Percentiles rank a stretch among this genome's conserved stretches.
Conservation (phyloP, 30 jellyfish, hydroid and myxozoan genomes). For the Morbakka virulenta region DNA sequence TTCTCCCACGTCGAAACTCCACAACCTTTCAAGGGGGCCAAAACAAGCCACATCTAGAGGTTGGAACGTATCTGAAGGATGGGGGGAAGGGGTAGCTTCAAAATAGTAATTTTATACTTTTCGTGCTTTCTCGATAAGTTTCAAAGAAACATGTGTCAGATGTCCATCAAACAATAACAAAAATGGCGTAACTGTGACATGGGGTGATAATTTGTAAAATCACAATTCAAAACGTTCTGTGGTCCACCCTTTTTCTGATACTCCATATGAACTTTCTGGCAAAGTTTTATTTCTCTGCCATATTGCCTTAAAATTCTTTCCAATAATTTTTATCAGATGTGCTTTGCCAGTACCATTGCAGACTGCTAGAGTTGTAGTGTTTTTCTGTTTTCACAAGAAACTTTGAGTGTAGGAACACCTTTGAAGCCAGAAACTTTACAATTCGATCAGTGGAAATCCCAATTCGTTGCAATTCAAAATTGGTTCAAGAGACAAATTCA, state of each 20-base stretch:
- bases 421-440: too few relatives aligned
- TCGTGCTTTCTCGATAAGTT: constrained; percentile 25
- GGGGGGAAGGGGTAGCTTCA: constrained; percentile 58
- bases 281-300: constrained; percentile 14
- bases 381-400: constrained; percentile 28
- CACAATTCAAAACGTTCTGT: too few relatives aligned
- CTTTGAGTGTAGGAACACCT: constrained; percentile 8
- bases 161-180: constrained; percentile 37
- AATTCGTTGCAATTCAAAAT: too few relatives aligned
- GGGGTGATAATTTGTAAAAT: too few relatives aligned
- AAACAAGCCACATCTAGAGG: constrained; percentile 31
- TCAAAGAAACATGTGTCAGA: constrained; percentile 39
- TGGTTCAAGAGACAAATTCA: too few relatives aligned
- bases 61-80: constrained; percentile 19
- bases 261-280: constrained; percentile 37
- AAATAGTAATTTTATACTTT: constrained; percentile 11
- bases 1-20: too few relatives aligned
- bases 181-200: constrained; percentile 24
- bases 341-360: constrained; percentile 67
- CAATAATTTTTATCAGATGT: constrained; percentile 22
- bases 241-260: constrained; percentile 59
- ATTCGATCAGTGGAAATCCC: too few relatives aligned
- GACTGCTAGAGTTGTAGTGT: constrained; percentile 27
- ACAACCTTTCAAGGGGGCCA: constrained; percentile 49
- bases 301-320: constrained; percentile 16